These are phyloP conservation scores for Porites rus DNA, from an alignment of 92 coral and sea anemone genomes.

Conservation along the genomic window DNA sequence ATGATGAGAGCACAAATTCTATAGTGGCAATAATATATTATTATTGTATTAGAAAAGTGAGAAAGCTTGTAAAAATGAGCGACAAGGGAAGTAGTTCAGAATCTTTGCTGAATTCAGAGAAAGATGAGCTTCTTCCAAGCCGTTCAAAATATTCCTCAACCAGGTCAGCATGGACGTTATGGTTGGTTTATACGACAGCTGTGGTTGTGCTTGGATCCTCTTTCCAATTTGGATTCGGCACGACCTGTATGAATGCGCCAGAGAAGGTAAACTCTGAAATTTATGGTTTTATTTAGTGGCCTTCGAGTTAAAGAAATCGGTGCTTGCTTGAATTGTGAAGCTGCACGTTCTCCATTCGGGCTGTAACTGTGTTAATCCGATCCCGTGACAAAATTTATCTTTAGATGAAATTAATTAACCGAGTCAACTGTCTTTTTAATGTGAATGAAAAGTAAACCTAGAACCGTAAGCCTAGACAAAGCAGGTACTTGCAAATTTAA, in stretches of 20 bases:
- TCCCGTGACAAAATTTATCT: background rate
- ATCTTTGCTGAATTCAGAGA: background rate
- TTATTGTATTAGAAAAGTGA: background rate
- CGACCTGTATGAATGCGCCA: constrained; percentile 87
- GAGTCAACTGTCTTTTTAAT: too few relatives aligned
- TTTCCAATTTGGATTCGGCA: constrained; percentile 90
- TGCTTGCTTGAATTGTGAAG: background rate
- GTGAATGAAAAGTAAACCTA: too few relatives aligned
- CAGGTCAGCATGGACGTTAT: constrained; percentile 67
- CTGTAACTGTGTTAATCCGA: background rate
- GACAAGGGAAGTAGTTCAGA: background rate
- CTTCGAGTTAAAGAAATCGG: background rate
- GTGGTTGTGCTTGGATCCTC: constrained; percentile 89
- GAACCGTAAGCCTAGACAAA: too few relatives aligned
- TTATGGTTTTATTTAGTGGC: background rate
- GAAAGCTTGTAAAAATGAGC: background rate
- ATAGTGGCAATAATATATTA: too few relatives aligned
- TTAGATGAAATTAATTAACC: too few relatives aligned
- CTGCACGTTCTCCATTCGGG: too few relatives aligned
- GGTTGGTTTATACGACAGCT: constrained; percentile 82
- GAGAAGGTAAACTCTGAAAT: constrained; percentile 67
- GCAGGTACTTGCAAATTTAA: too few relatives aligned
- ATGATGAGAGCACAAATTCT: background rate
- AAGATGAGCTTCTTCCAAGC: constrained; percentile 35
- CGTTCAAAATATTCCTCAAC: background rate